Percentiles rank a stretch among this genome's conserved stretches.
Conservation (phyloP, 2,888 invertebrate genomes). For the Listrodromus nycthemerus region DNA sequence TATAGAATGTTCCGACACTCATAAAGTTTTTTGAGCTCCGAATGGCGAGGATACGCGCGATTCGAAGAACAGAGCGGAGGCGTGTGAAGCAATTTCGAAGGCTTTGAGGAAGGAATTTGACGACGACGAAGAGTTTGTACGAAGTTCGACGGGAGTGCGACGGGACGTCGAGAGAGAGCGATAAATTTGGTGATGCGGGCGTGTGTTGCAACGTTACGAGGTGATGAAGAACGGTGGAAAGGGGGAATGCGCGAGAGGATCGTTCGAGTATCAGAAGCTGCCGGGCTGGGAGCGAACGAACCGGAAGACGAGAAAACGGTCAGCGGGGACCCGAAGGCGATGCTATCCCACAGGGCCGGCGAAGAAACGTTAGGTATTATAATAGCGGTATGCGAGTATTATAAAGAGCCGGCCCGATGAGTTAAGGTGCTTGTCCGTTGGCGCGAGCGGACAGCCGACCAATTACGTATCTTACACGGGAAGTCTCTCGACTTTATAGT, state of each 20-base stretch:
- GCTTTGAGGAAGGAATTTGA: conserved; percentile 27
- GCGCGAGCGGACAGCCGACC: conserved; percentile 62
- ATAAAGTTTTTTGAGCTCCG: conserved; percentile 25
- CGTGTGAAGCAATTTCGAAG: conserved; percentile 11
- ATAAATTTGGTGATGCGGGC: conserved; percentile 64
- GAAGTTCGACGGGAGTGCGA: conserved; percentile 25
- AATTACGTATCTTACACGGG: conserved; percentile 54
- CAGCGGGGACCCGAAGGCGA: conserved; percentile 51
- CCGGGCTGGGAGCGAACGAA: conserved; percentile 55
- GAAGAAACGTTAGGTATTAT: conserved; percentile 66
- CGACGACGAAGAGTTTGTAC: conserved; percentile 5
- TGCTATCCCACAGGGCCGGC: conserved; percentile 57
- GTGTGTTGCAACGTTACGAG: conserved; percentile 50
- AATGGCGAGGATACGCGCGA: conserved; percentile 21
- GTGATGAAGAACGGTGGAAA: conserved; percentile 22
- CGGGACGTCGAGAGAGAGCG: conserved; percentile 53
- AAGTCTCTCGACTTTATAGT: conserved; percentile 54
- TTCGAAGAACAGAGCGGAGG: conserved; percentile 15
- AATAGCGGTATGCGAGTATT: conserved; percentile 58
- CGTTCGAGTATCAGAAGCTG: conserved; percentile 45
- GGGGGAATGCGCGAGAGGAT: conserved; percentile 10
- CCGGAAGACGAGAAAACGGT: conserved; percentile 63
- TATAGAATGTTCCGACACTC: conserved; percentile 26
- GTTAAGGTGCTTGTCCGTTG: conserved; percentile 58
- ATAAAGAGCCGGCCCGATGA: conserved; percentile 58